Base-by-base conservation (phyloP, 2,797 vertebrate species). In the Crocidura indochinensis region DNA sequence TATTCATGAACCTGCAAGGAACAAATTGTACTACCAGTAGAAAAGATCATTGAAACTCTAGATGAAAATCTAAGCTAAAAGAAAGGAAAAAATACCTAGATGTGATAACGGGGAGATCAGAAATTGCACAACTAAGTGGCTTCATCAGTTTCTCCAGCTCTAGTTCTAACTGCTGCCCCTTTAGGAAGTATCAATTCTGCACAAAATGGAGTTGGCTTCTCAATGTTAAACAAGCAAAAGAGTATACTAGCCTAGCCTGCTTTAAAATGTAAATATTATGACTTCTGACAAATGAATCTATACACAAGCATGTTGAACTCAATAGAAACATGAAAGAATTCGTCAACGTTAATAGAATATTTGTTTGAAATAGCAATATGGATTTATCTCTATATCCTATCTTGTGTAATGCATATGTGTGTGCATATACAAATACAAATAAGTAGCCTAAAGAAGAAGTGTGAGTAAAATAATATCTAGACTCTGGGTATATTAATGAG, bases 241-340 rank as follows among this genome's bases (percentile, higher is more conserved):
- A 51, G 51, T 51, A 15, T 15, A 51, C 51, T 51, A 6, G 19
- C 19, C 56, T 60, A 60, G 19, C 56, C 65, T 14, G 65, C 14
- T 69, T 64, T 26, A 76, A 84, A 69, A 68, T 67, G 12, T 22
- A 49, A 29, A 69, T 56, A 10, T 27, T 6, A 46, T 81, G 64
- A 84, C 14, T 62, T 84, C 19, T 44, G 47, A 67, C 65, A 29
- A 26, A 7, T 51, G 29, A 93, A 85, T 53, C 73, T 44, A 79
- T 44, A 73, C n/a, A 26, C 27, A 90, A 47, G 10, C 46, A 65
- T 86, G 17, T 38, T 9, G 27, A 8, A 72, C n/a, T 64, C 67
- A 68, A 44, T 20, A 8, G 4, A 87, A 84, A 15, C 11, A 68
- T 10, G 9, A 67, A 77, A 84, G 47, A 10, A 8, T 29, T 31